Base-by-base conservation (phyloP, 2,888 invertebrate species). In the Cantharis rustica region DNA sequence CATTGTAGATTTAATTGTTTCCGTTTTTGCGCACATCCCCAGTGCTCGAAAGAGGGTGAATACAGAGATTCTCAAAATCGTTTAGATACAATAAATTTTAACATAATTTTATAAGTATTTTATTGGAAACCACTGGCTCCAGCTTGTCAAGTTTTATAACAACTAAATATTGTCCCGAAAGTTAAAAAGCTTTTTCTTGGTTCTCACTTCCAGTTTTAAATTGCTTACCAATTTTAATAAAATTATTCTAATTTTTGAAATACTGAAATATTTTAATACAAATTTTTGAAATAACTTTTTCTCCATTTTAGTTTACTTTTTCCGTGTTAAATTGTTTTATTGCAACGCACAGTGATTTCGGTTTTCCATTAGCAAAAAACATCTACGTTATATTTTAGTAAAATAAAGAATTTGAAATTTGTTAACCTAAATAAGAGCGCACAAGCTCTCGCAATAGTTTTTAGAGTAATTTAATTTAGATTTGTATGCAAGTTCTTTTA, bases 1-100 rank as follows among this genome's bases (percentile, higher is more conserved):
- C 88, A 88, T 88, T 88, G 88, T 88, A 87, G 86, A 87, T 88
- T 88, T 88, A 88, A 88, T 88, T 88, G 88, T 88, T 88, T 88
- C 88, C 88, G 88, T 88, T 88, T 87, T 88, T 87, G 86, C 86
- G 86, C 85, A 86, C 85, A 85, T 84, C 84, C 84, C 85, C 84
- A 84, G 84, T 83, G 82, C 83, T 82, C 82, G 84, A 84, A 84
- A 82, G 86, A 85, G 85, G 84, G 85, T 83, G 84, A 83, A 82
- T 81, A 83, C 81, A 85, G 85, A 79, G 83, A 80, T 84, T 83
- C 86, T 83, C 85, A 84, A 85, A 78, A 77, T 72, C 63, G 26
- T 72, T 72, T 75, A 66, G 17, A 64, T 47, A 23, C 64, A 20
- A 17, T 69, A 71, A 66, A 71, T 77, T 77, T 77, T 74, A 64